Evolutionary conservation across 2,797 vertebrate genomes (phyloP).

Genomic region (Cuniculus paca): DNA sequence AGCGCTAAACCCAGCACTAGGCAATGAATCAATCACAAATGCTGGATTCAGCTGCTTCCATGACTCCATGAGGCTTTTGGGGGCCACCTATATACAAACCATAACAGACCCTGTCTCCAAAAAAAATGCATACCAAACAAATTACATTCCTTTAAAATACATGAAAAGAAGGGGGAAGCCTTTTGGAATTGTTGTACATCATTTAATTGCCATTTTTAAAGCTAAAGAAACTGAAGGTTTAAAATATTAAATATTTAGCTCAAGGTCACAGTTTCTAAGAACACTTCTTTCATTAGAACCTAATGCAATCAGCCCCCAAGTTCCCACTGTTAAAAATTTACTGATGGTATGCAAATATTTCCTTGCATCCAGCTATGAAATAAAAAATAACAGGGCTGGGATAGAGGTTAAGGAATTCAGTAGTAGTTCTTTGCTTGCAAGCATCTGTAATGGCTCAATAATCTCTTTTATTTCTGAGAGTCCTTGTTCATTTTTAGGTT

Average conservation of each 20-base stretch:
- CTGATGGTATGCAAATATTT: neutral
- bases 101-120: too few species aligned
- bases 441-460: neutral
- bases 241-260: neutral
- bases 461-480: neutral
- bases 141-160: too few species aligned
- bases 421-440: neutral
- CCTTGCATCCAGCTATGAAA: neutral
- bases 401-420: neutral
- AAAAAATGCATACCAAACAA: too few species aligned
- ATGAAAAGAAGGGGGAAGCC: neutral
- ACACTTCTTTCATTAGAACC: neutral
- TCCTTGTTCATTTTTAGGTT: neutral
- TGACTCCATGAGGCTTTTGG: too few species aligned
- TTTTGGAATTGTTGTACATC: neutral
- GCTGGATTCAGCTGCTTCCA: too few species aligned
- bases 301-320: slow-evolving; percentile 20
- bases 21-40: too few species aligned
- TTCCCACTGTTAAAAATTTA: neutral
- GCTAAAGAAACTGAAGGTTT: neutral
- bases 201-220: slow-evolving; percentile 18
- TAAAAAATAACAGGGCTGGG: neutral
- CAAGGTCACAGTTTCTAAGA: neutral
- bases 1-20: too few species aligned
- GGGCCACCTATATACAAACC: too few species aligned